A percentile compares a stretch with the other conserved stretches of the same genome.
Evolutionary conservation across 1,140 invertebrate species (phyloP).

Genomic region (Eupristina koningsbergeri): DNA sequence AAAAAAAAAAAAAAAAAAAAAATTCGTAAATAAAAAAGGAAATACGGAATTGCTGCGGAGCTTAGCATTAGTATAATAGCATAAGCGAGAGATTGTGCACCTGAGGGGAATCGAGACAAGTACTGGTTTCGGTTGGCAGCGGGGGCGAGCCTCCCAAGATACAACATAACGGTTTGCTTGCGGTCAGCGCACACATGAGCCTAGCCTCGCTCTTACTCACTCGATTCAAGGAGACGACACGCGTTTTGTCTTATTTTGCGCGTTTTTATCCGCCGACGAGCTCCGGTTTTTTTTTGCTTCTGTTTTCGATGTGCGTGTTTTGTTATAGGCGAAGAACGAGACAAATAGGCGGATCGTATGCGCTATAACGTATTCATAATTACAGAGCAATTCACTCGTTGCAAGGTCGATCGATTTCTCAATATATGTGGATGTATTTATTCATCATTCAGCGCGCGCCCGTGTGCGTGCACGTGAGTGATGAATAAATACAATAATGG

Average conservation of each 20-base stretch:
- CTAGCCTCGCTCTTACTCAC: conserved; percentile 53
- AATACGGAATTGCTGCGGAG: not conserved
- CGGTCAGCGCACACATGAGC: conserved; percentile 44
- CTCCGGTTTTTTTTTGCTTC: conserved; percentile 40
- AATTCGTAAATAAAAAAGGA: not conserved
- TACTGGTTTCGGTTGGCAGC: not conserved
- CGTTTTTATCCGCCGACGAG: conserved; percentile 8
- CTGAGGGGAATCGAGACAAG: not conserved
- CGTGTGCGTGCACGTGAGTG: no score
- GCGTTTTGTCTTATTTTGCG: conserved; percentile 19
- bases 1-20: not conserved
- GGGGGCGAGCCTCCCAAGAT: conserved; percentile 63
- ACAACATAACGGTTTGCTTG: conserved; percentile 63
- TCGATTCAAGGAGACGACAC: conserved; percentile 56
- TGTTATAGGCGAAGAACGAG: not conserved
- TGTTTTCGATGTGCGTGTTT: conserved; percentile 18
- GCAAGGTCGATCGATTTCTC: conserved; percentile 69
- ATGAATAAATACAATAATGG: no score
- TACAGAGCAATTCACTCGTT: conserved; percentile 65
- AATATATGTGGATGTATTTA: conserved; percentile 58
- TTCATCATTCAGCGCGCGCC: not conserved
- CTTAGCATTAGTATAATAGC: not conserved
- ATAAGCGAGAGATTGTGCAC: not conserved
- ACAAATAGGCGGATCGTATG: conserved; percentile 55
- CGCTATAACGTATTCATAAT: conserved; percentile 72